phyloP scores from a whole-genome alignment of 2,888 invertebrate genomes.

The Imbricaverruca yamaguchii region DNA sequence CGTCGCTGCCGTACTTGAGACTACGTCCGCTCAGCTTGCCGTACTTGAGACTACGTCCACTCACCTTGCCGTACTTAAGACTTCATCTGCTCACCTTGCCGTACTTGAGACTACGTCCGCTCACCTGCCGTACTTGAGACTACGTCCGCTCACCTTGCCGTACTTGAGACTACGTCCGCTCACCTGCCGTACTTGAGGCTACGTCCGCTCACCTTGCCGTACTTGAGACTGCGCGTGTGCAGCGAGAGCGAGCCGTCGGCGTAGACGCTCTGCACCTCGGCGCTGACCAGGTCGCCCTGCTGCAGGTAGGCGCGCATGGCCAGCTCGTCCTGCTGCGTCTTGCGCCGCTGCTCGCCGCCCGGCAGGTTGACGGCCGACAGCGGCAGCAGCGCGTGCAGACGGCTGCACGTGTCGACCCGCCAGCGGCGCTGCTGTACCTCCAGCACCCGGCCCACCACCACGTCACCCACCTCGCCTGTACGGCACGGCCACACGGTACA shows the following conservation, averaged over 20 bases:
- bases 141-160: too few species aligned
- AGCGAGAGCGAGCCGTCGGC: slow-evolving; percentile 85
- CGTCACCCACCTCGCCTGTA: slow-evolving; percentile 82
- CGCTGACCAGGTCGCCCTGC: slow-evolving; percentile 94
- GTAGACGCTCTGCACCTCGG: slow-evolving; percentile 90
- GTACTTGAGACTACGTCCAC: too few species aligned
- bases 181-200: too few species aligned
- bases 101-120: too few species aligned
- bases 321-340: slow-evolving; percentile 93
- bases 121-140: too few species aligned
- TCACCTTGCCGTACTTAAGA: too few species aligned
- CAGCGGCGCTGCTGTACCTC: slow-evolving; percentile 73
- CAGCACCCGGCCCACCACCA: slow-evolving; percentile 86
- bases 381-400: slow-evolving; percentile 71
- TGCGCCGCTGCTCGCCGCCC: slow-evolving; percentile 60
- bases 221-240: slow-evolving; percentile 92
- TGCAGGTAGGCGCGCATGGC: slow-evolving; percentile 91
- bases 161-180: too few species aligned
- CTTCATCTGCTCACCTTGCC: too few species aligned
- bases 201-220: slow-evolving; percentile 67
- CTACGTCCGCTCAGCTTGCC: too few species aligned
- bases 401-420: slow-evolving; percentile 91
- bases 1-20: too few species aligned
- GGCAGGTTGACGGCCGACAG: slow-evolving; percentile 93
- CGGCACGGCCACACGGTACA: slow-evolving; percentile 66